Conservation (phyloP, 2,797 vertebrate genomes). For the Macrochelys suwanniensis region DNA sequence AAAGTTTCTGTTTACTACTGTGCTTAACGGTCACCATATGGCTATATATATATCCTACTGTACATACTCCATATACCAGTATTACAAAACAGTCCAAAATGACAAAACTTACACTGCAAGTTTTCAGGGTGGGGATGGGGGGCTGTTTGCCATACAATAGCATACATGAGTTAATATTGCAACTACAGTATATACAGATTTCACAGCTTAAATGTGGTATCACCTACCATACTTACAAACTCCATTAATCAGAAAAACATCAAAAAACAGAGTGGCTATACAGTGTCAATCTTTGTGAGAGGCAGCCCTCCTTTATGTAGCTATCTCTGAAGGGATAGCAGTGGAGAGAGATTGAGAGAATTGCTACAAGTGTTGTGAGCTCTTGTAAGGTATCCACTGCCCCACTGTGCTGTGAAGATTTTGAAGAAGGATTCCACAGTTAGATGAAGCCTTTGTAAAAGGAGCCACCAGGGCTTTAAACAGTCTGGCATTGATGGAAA, state of each 20-base stretch:
- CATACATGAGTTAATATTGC: background rate
- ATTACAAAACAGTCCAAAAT: background rate
- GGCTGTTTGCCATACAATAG: background rate
- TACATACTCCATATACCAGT: background rate
- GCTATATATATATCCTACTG: background rate
- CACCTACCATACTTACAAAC: background rate
- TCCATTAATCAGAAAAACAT: background rate
- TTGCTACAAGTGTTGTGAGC: conserved; percentile 39
- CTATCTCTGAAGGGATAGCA: background rate
- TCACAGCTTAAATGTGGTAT: background rate
- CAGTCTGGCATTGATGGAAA: conserved; percentile 1
- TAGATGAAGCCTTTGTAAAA: conserved; percentile 34
- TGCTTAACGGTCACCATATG: background rate
- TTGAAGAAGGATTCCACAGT: conserved; percentile 59
- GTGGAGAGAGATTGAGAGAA: conserved; percentile 47
- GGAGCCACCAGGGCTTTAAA: conserved; percentile 43
- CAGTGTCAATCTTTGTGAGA: background rate
- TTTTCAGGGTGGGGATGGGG: background rate
- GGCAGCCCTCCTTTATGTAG: background rate
- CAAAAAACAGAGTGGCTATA: background rate
- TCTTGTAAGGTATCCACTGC: conserved; percentile 53
- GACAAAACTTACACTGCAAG: background rate
- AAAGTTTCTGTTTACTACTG: background rate
- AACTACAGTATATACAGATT: background rate
- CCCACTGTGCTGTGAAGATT: background rate